These are phyloP conservation scores for Grammomys dolichurus DNA, from an alignment of 2,113 vertebrate species.

Conservation along the genomic window DNA sequence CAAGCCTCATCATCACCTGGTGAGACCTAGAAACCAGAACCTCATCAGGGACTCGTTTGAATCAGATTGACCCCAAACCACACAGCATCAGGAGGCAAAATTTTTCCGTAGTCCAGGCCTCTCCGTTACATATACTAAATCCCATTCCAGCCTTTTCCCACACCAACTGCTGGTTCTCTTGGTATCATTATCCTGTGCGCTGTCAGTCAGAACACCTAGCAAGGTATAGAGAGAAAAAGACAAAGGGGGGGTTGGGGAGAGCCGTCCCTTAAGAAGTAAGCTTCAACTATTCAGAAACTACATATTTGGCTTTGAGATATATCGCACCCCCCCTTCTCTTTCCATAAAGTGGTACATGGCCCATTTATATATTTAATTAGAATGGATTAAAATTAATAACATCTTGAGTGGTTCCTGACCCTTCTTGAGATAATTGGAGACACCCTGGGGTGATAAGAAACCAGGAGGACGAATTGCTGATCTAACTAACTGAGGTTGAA, in stretches of 20 bases:
- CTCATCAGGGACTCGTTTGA: not conserved
- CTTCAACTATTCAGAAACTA: not conserved
- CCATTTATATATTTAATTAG: constrained; percentile 83
- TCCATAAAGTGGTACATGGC: constrained; percentile 69
- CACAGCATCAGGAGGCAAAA: not conserved
- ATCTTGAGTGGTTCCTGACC: constrained; percentile 81
- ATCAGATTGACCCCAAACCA: not conserved
- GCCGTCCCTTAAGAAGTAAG: not conserved
- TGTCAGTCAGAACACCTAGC: not conserved
- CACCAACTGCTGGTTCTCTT: fast-evolving
- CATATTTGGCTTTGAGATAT: constrained; percentile 49
- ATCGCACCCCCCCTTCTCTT: not conserved
- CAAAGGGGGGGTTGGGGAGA: not conserved
- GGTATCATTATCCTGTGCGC: not conserved
- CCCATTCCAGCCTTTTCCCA: not conserved
- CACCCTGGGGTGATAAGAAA: constrained; percentile 73
- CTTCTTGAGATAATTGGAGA: constrained; percentile 81
- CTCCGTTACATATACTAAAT: not conserved
- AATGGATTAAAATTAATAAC: constrained; percentile 81
- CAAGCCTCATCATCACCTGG: not conserved
- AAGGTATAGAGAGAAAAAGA: not conserved
- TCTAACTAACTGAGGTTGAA: constrained; percentile 53
- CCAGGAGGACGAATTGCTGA: constrained; percentile 72
- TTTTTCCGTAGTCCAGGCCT: not conserved
- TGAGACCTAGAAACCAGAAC: not conserved